phyloP scores from a whole-genome alignment of 2,888 invertebrate genomes.

The Meliscaeva auricollis region DNA sequence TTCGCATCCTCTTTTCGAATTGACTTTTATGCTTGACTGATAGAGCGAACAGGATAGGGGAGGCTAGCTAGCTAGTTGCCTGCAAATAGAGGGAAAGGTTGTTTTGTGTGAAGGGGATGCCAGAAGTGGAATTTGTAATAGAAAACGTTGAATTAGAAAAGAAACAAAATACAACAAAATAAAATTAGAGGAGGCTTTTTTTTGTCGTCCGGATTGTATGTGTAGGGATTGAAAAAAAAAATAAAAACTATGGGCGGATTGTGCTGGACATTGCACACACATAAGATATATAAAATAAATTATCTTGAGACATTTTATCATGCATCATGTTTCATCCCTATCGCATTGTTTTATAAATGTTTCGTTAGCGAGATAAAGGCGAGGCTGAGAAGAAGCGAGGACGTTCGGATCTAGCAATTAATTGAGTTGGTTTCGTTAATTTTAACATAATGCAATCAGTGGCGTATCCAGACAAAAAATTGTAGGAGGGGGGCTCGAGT shows the following conservation, averaged over 20 bases:
- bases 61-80: slow-evolving; percentile 13
- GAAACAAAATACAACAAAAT: background rate
- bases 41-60: slow-evolving; percentile 76
- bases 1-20: slow-evolving; percentile 74
- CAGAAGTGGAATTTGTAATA: slow-evolving; percentile 49
- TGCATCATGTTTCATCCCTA: slow-evolving; percentile 33
- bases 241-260: slow-evolving; percentile 35
- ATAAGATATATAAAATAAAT: background rate
- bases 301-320: slow-evolving; percentile 16
- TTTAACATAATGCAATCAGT: too few species aligned
- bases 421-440: background rate
- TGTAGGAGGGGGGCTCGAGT: too few species aligned
- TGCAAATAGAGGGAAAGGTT: slow-evolving; percentile 2
- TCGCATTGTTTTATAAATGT: background rate
- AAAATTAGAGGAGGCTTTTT: slow-evolving; percentile 53
- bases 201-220: slow-evolving; percentile 14
- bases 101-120: slow-evolving; percentile 31
- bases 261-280: slow-evolving; percentile 12
- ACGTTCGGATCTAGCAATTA: background rate
- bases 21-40: slow-evolving; percentile 74
- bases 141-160: slow-evolving; percentile 59
- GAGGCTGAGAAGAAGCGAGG: background rate
- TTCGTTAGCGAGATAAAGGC: background rate
- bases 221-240: slow-evolving; percentile 20
- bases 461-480: too few species aligned